Evolutionary conservation across 2,888 invertebrate species (phyloP), one percentile per base, ranked within the genome.

Genomic region (Theretra japonica): DNA sequence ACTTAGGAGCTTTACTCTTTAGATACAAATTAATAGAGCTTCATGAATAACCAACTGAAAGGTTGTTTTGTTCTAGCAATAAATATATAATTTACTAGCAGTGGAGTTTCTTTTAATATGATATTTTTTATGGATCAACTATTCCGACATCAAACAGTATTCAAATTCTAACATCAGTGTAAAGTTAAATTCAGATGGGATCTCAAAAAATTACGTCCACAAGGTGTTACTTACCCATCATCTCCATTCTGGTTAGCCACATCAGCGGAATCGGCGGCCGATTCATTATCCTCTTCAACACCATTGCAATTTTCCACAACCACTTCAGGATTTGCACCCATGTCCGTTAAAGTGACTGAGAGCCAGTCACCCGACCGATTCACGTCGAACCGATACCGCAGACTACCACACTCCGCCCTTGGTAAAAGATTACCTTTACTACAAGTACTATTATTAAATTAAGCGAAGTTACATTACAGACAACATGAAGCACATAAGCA

Each of bases 401-500:
- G 84, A 94, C 93, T 94, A 90, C 79, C 88, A 88, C 85, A 83
- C 81, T 85, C 83, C 86, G 92, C 91, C 94, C 94, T 94, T 94
- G 94, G 90, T 87, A 88, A 89, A 88, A 92, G 92, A 93, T 93
- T 93, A 92, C 89, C 86, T 86, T 89, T 90, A 91, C 89, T 89
- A 91, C 90, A 88, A 87, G 87, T 87, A 87, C 87, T 89, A 88
- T 94, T 94, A 94, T 94, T 94, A 94, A 93, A 94, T 94, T 94
- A 94, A 93, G 88, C 88, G 87, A 90, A 89, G 90, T 90, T 88
- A 89, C 90, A 89, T 89, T 88, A 87, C 86, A 88, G 89, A 90
- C 89, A 85, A 86, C 83, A 87, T 87, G 81, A 86, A 85, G 80
- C 84, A 85, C 82, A 88, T 88, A 91, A 90, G 92, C 92, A 93